Evolutionary conservation across 53 echinoderm and acorn worm species (phyloP), one percentile per base, ranked within the genome.

Genomic region (Zoroaster sp.): DNA sequence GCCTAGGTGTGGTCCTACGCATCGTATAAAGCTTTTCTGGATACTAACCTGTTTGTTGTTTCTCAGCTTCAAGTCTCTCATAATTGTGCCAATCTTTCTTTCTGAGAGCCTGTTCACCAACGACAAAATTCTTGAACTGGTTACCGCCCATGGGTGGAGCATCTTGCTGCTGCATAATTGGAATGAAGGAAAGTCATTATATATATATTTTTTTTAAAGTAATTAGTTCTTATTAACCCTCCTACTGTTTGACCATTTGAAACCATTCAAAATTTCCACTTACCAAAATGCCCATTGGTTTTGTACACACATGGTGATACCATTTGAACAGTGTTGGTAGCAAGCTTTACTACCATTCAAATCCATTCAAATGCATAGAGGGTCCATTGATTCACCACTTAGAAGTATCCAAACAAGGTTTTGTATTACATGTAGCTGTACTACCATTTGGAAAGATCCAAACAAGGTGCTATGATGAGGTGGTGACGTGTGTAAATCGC

Each of bases 71-170:
- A 72, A 96, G 93, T 18, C 77, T 77, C 44, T 66, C 42, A 28
- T 91, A 82, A 74, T 96, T 88, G 92, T 96, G 94, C 96, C 96
- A 96, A 78, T 94, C 94, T 88, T 86, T 94, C 71, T 89, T 96
- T 47, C 78, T 42, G 7, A 95, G 73, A 35, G 74, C 69, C 45
- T 93, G 89, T 71, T 95, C 91, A 3, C 91, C 91, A 3, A 87
- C 92, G 15, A 89, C 94, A 74, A 91, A 94, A 53, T 94, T 94
- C 40, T 49, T 40, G 41, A 85, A 85, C 20, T 85, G 85, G 44
- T 49, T 70, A 35, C 71, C 71, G 5, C 49, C 70, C 1, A 6
- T 12, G 42, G 33, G 33, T 31, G 34, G 46, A 1, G 32, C 68
- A 11, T 45, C 44, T 14, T 36, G 33, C 54, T 44, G 83, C 40